Evolutionary conservation across 2,888 invertebrate genomes (phyloP).

Genomic region (Drosophila nr. perissopoda): DNA sequence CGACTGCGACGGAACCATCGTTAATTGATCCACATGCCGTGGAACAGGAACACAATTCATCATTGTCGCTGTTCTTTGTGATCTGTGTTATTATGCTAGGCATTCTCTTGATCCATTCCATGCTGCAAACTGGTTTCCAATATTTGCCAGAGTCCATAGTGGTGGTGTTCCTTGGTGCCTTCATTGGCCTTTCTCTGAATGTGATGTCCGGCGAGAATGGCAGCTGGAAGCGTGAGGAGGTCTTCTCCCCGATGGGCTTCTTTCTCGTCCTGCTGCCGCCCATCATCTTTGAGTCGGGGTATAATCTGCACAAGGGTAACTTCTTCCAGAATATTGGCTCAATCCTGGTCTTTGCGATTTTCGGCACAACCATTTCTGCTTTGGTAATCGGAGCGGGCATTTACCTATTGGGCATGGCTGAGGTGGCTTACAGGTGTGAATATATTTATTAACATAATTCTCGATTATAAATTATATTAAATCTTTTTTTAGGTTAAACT

Average conservation of each 20-base stretch:
- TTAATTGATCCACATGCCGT: constrained; percentile 95
- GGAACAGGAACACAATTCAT: constrained; percentile 98
- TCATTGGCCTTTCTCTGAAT: constrained; percentile 96
- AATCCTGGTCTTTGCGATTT: constrained; percentile 98
- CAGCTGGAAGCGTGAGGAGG: constrained; percentile 98
- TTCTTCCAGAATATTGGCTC: constrained; percentile 99
- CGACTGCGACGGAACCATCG: constrained; percentile 90
- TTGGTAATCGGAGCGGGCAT: constrained; percentile 98
- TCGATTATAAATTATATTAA: not conserved
- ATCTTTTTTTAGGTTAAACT: constrained; percentile 89
- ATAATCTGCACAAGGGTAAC: constrained; percentile 98
- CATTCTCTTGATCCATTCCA: constrained; percentile 96
- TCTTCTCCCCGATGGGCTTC: constrained; percentile 99
- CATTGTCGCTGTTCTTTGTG: constrained; percentile 99
- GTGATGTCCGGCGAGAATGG: constrained; percentile 94
- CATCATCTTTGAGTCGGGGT: constrained; percentile 99
- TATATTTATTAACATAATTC: not conserved
- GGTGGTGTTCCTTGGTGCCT: constrained; percentile 96
- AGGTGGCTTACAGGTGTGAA: constrained; percentile 91
- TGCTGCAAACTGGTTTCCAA: constrained; percentile 97
- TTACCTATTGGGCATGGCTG: constrained; percentile 95
- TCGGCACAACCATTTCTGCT: constrained; percentile 98
- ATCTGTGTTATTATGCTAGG: constrained; percentile 97
- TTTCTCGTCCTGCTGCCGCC: constrained; percentile 98
- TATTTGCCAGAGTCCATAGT: constrained; percentile 99